These are phyloP conservation scores for Drosophila flavopinicola DNA, from an alignment of 2,888 invertebrate genomes.

Conservation along the genomic window DNA sequence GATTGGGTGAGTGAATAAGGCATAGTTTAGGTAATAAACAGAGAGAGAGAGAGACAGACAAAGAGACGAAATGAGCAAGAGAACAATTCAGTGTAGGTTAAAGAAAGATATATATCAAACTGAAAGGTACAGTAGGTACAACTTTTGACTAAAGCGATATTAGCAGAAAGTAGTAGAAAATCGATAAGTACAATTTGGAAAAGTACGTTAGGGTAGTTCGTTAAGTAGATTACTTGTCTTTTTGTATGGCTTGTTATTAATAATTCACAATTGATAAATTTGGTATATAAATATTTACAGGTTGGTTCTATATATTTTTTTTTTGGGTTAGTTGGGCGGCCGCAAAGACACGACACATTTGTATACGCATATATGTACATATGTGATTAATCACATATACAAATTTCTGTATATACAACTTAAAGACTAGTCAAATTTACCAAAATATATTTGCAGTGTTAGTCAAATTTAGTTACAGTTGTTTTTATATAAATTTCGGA, in stretches of 20 bases:
- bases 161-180: slow-evolving; percentile 55
- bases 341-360: slow-evolving; percentile 48
- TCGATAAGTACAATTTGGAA: slow-evolving; percentile 73
- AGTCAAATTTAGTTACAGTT: slow-evolving; percentile 81
- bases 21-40: slow-evolving; percentile 35
- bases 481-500: slow-evolving; percentile 33
- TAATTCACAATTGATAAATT: slow-evolving; percentile 72
- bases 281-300: slow-evolving; percentile 74
- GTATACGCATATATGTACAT: slow-evolving; percentile 72
- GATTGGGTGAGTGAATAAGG: slow-evolving; percentile 63
- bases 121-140: slow-evolving; percentile 35
- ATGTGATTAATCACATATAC: slow-evolving; percentile 70
- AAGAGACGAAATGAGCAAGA: slow-evolving; percentile 21
- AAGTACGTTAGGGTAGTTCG: slow-evolving; percentile 50
- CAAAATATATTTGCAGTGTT: slow-evolving; percentile 73
- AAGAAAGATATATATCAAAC: slow-evolving; percentile 22
- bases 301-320: slow-evolving; percentile 40
- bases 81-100: slow-evolving; percentile 19
- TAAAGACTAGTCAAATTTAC: slow-evolving; percentile 77
- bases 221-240: slow-evolving; percentile 44
- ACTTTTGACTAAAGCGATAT: slow-evolving; percentile 58
- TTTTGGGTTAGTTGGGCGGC: slow-evolving; percentile 51
- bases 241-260: slow-evolving; percentile 60
- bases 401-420: slow-evolving; percentile 80
- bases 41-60: slow-evolving; percentile 26